Base-by-base conservation (phyloP, 2,888 invertebrate genomes). In the Dinocampus coccinellae region DNA sequence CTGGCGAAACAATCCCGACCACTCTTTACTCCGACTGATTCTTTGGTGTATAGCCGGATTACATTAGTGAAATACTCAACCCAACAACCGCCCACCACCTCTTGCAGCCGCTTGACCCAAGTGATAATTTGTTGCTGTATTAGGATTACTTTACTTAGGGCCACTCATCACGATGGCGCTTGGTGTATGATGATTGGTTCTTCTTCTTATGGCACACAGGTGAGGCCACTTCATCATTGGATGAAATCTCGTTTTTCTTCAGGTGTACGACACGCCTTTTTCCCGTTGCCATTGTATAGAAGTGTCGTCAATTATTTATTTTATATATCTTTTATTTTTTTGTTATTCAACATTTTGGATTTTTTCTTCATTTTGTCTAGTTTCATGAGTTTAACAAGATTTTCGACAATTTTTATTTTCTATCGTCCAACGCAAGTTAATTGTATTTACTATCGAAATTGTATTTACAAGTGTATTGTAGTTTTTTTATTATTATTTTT, bases 1-100 rank as follows among this genome's bases (percentile, higher is more conserved):
- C 78, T 80, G 81, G 83, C 75, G 85, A 84, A 83, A 76, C 72
- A 75, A 73, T 76, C 76, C 78, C 78, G 76, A 29, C 63, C 72
- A 73, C 70, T 74, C 70, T 70, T 74, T 75, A 76, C 75, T 74
- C 75, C 75, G 61, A 63, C 42, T 73, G 69, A 73, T 72, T 57
- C 57, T 58, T 47, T 16, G 47, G 47, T 47, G 20, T 47, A 47
- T 47, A 47, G 16, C 3, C 16, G 65, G 58, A 71, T 58, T 60
- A 73, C 75, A 70, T 73, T 71, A 71, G 73, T 73, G 71, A 66
- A 47, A 47, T 16, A 47, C 16, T 47, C 16, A 47, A 39, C n/a
- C n/a, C n/a, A 39, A 39, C 39, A 39, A 71, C 57, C 60, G 62
- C 63, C 62, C 61, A 62, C 69, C 63, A 70, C 63, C 63, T 71